phyloP scores from a whole-genome alignment of 2,797 vertebrate species.

The Psittacula echo region DNA sequence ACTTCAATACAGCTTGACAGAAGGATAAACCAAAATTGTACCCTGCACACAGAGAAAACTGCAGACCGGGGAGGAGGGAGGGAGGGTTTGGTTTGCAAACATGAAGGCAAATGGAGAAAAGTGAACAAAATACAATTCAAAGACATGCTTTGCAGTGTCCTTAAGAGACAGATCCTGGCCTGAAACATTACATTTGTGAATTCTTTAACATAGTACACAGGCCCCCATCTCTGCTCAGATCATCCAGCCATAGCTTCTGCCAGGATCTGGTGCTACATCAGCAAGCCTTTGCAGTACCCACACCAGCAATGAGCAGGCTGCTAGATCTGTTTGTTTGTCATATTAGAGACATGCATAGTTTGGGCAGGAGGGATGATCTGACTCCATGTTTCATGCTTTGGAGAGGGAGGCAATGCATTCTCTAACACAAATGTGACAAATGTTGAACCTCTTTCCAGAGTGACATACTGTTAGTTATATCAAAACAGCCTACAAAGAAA shows the following conservation, averaged over 20 bases:
- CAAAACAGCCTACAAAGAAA: not conserved
- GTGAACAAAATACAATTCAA: not conserved
- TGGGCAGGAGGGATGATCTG: not conserved
- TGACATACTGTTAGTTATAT: not conserved
- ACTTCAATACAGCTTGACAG: not conserved
- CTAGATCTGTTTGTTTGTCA: not conserved
- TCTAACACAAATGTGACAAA: not conserved
- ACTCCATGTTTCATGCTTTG: not conserved
- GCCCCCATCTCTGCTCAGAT: not conserved
- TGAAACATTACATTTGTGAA: not conserved
- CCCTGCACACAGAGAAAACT: not conserved
- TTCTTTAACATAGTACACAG: not conserved
- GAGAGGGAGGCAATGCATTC: not conserved
- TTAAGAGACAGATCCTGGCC: not conserved
- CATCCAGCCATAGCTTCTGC: not conserved
- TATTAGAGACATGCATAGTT: not conserved
- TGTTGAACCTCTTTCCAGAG: not conserved
- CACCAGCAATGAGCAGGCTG: not conserved
- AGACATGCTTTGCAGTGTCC: not conserved
- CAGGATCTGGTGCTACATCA: not conserved
- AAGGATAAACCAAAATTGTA: constrained; percentile 1
- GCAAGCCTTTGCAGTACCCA: not conserved
- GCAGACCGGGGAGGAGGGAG: not conserved
- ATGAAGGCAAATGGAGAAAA: not conserved
- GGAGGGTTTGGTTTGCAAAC: constrained; percentile 6